Percentiles rank a stretch among this genome's conserved stretches.
phyloP scores from a whole-genome alignment of 2,113 vertebrate genomes.

The Ammospiza nelsoni region DNA sequence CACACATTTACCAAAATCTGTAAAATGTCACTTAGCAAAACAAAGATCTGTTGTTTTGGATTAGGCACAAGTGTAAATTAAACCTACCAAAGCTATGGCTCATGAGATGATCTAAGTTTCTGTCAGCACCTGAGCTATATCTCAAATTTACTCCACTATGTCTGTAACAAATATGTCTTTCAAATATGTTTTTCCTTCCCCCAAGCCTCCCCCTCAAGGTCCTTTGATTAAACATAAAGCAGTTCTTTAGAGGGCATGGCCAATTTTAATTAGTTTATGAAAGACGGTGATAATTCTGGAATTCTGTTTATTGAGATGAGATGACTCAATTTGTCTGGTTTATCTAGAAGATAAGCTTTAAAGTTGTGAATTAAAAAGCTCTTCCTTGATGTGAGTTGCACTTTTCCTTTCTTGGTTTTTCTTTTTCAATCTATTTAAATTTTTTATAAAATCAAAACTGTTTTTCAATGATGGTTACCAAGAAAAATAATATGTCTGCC shows the following conservation, averaged over 20 bases:
- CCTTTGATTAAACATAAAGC: not conserved
- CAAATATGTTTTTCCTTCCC: not conserved
- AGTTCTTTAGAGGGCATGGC: not conserved
- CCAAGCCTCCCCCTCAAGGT: rapidly evolving
- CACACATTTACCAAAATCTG: not conserved
- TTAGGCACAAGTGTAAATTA: not conserved
- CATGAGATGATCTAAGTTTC: not conserved
- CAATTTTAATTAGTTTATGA: not conserved
- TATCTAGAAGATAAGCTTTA: not conserved
- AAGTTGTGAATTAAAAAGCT: not conserved
- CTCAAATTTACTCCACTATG: not conserved
- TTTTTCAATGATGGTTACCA: not conserved
- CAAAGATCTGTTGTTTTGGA: not conserved
- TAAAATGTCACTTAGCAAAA: not conserved
- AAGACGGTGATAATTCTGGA: not conserved
- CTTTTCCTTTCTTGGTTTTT: not conserved
- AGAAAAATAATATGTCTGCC: not conserved
- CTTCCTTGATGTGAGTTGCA: not conserved
- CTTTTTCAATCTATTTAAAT: not conserved
- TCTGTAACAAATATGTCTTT: not conserved
- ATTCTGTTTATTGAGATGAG: not conserved
- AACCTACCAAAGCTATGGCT: not conserved
- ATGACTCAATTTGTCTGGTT: not conserved
- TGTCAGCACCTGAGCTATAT: not conserved
- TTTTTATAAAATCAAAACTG: not conserved